Conservation (phyloP, 2,888 invertebrate species). For the Pristionchus maxplancki region DNA sequence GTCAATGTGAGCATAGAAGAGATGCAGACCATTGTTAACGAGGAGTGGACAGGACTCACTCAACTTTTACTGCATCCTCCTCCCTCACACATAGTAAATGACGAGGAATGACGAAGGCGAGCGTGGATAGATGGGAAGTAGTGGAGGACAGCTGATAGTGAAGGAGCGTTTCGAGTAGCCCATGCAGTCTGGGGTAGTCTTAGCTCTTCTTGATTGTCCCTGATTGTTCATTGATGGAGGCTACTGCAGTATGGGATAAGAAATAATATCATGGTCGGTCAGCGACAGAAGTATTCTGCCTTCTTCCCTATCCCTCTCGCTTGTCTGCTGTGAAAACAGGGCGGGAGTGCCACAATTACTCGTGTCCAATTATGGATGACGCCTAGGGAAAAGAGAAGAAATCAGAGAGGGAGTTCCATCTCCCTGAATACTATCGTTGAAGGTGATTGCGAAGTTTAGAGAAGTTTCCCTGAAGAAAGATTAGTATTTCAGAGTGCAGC, state of each 20-base stretch:
- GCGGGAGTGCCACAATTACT: slow-evolving; percentile 48
- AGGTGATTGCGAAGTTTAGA: not conserved
- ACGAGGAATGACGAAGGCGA: slow-evolving; percentile 15
- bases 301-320: not conserved
- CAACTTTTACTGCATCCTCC: slow-evolving; percentile 18
- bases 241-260: too few relatives aligned
- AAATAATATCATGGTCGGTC: not conserved
- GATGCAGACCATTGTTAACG: not conserved
- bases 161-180: not conserved
- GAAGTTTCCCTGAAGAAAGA: too few relatives aligned
- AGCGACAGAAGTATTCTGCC: not conserved
- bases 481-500: slow-evolving; percentile 86
- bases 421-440: not conserved
- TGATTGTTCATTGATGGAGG: too few relatives aligned
- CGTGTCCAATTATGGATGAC: slow-evolving; percentile 53
- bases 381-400: slow-evolving; percentile 32
- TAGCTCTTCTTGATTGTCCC: too few relatives aligned
- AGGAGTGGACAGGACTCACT: not conserved
- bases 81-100: slow-evolving; percentile 30
- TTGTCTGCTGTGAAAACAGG: slow-evolving; percentile 42
- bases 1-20: too few relatives aligned
- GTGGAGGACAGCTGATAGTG: not conserved
- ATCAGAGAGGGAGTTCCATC: slow-evolving; percentile 31
- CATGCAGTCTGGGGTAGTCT: too few relatives aligned
- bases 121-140: not conserved